Evolutionary conservation across 2,888 invertebrate genomes (phyloP).

Genomic region (Pristionchus arcanus): DNA sequence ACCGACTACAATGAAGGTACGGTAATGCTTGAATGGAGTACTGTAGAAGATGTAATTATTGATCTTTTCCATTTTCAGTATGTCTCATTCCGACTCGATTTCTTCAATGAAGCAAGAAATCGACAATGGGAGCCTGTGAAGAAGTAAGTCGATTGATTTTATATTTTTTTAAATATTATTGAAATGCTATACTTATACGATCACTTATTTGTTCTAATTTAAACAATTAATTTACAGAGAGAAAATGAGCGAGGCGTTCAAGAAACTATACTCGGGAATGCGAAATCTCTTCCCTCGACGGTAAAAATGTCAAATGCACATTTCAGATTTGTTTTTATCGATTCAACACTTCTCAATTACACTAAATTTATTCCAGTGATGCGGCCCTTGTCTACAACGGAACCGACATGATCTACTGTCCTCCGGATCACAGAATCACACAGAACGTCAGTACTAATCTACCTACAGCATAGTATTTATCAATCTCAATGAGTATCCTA

Average conservation of each 20-base stretch:
- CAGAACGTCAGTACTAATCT: neutral
- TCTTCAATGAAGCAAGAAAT: neutral
- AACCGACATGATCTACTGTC: slow-evolving; percentile 4
- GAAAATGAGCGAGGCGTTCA: neutral
- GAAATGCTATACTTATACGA: neutral
- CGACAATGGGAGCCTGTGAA: neutral
- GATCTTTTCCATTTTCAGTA: neutral
- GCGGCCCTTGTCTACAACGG: slow-evolving; percentile 13
- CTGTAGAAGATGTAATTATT: neutral
- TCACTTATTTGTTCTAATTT: neutral
- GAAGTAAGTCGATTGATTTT: neutral
- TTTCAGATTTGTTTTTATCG: neutral
- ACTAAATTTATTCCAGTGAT: slow-evolving; percentile 2
- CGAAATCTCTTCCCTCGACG: neutral
- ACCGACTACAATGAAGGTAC: neutral
- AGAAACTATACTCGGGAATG: neutral
- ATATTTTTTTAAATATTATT: too few species aligned
- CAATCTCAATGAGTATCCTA: too few species aligned
- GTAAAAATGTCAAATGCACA: neutral
- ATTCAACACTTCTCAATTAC: too few species aligned
- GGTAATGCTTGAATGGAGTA: neutral
- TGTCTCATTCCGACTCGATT: slow-evolving; percentile 4
- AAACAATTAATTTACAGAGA: neutral
- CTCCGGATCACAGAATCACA: neutral
- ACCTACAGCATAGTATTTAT: too few species aligned